phyloP scores from a whole-genome alignment of 2,113 vertebrate species.

The Neolamprologus falcicula region DNA sequence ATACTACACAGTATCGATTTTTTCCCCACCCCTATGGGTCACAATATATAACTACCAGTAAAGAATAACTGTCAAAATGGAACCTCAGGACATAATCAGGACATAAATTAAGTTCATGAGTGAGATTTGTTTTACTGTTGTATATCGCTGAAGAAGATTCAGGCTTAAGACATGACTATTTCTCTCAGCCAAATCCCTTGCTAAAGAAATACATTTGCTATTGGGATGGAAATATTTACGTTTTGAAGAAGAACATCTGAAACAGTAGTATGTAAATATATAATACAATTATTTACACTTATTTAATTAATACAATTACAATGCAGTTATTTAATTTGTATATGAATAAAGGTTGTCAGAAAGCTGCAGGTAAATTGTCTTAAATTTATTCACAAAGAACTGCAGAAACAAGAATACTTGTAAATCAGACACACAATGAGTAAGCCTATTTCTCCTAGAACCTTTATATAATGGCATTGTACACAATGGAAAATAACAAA shows the following conservation, averaged over 20 bases:
- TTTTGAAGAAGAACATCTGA: background rate
- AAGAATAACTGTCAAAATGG: slow-evolving; percentile 9
- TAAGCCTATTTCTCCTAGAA: background rate
- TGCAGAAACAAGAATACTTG: background rate
- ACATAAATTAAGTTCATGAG: slow-evolving; percentile 21
- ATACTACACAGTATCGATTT: rapidly evolving
- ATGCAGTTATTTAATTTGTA: rapidly evolving
- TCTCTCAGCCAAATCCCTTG: background rate
- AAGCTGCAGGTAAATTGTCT: background rate
- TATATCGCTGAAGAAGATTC: slow-evolving; percentile 20
- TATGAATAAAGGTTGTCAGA: background rate
- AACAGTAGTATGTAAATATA: background rate
- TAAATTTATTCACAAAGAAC: background rate
- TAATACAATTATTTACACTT: background rate
- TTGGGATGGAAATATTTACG: background rate
- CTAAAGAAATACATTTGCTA: background rate
- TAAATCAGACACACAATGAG: background rate
- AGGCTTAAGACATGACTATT: slow-evolving; percentile 17
- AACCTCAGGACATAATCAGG: background rate
- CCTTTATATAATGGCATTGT: background rate
- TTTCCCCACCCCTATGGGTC: rapidly evolving
- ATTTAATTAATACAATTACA: background rate
- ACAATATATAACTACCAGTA: background rate
- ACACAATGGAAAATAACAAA: background rate
- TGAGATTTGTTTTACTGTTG: background rate